These are phyloP conservation scores for Lithophane leautieri DNA, from an alignment of 2,888 invertebrate species.

Conservation along the genomic window DNA sequence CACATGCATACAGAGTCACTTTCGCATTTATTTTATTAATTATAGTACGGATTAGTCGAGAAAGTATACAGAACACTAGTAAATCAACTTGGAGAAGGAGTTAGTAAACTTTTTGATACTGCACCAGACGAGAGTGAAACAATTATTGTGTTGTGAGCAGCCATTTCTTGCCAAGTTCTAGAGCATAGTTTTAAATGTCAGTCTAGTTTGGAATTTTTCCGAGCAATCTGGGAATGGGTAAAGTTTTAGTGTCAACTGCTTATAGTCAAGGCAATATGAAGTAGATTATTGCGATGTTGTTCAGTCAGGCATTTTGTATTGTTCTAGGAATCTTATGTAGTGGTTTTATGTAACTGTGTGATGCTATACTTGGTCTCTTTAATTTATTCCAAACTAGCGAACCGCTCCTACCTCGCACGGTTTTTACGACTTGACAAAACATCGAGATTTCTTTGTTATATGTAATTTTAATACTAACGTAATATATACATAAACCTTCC, in stretches of 20 bases:
- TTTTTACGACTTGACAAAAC: too few species aligned
- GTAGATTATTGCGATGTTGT: conserved; percentile 28
- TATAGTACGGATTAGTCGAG: not conserved
- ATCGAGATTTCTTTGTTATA: too few species aligned
- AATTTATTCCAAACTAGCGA: not conserved
- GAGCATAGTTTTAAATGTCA: conserved; percentile 46
- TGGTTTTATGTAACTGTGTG: not conserved
- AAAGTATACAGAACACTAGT: conserved; percentile 26
- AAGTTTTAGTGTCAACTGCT: conserved; percentile 47
- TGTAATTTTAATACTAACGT: too few species aligned
- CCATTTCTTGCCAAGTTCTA: conserved; percentile 50
- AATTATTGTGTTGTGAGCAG: conserved; percentile 44
- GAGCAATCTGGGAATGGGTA: conserved; percentile 43
- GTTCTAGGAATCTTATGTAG: not conserved
- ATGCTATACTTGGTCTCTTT: not conserved
- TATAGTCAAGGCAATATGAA: conserved; percentile 30
- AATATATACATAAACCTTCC: too few species aligned
- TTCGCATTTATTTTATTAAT: too few species aligned
- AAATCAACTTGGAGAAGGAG: conserved; percentile 33
- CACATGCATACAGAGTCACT: too few species aligned
- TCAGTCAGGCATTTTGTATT: conserved; percentile 10
- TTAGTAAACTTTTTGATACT: conserved; percentile 50
- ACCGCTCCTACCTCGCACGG: too few species aligned
- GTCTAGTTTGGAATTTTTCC: conserved; percentile 41
- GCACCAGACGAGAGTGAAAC: conserved; percentile 37